Conservation (phyloP, 2,113 vertebrate species). For the Bagarius yarrelli region DNA sequence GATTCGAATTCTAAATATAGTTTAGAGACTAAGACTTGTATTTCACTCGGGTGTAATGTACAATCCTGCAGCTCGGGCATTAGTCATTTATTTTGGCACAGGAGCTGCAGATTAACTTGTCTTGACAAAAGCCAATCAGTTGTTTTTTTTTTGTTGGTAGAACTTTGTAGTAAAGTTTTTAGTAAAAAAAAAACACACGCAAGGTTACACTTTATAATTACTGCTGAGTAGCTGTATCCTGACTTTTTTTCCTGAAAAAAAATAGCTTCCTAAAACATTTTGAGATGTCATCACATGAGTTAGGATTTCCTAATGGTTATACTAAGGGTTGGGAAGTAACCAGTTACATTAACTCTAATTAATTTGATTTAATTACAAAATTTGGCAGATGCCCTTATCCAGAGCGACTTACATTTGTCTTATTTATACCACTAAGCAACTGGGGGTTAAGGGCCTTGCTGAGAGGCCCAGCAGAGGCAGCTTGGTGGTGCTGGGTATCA, state of each 20-base stretch:
- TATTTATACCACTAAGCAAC: no score
- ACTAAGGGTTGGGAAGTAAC: no score
- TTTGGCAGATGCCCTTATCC: no score
- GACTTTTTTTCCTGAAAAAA: no score
- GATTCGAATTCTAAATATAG: conserved; percentile 48
- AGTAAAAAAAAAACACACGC: background rate
- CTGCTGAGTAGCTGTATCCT: no score
- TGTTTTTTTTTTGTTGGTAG: background rate
- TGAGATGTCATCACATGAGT: background rate
- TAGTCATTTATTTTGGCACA: background rate
- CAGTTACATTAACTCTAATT: no score
- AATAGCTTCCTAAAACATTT: background rate
- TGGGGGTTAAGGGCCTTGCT: no score
- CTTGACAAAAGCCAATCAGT: background rate
- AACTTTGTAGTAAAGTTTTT: background rate
- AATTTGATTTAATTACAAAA: no score
- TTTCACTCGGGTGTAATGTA: conserved; percentile 26
- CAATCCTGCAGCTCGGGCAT: background rate
- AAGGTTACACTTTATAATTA: background rate
- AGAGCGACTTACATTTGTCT: no score
- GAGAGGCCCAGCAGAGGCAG: no score
- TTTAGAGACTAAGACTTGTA: conserved; percentile 6
- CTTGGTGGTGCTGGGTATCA: no score
- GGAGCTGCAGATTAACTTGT: background rate
- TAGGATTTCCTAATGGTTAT: background rate